Conservation (phyloP, 2,797 vertebrate species). For the Allochrocebus solatus region DNA sequence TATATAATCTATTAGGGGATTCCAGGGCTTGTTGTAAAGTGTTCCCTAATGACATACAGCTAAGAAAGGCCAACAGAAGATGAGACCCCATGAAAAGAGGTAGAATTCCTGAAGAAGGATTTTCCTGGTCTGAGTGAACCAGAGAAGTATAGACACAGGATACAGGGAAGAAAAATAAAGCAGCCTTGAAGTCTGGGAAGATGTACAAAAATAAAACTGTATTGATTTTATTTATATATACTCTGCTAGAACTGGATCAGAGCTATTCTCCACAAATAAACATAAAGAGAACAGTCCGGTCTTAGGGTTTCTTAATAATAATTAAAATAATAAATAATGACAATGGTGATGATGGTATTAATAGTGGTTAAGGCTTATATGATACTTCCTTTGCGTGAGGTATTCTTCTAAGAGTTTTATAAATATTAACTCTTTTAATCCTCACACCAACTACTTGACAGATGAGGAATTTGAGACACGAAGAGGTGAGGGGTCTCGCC, state of each 20-base stretch:
- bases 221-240: background rate
- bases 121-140: background rate
- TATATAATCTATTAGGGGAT: background rate
- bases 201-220: background rate
- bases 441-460: background rate
- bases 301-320: background rate
- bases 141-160: background rate
- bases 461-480: background rate
- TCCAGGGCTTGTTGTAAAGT: background rate
- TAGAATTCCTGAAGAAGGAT: background rate
- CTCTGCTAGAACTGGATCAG: background rate
- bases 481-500: background rate
- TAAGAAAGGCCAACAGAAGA: background rate
- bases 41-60: background rate
- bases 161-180: background rate
- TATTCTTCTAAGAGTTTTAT: background rate
- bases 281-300: background rate
- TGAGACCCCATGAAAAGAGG: background rate
- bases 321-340: conserved; percentile 4
- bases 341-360: background rate
- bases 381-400: background rate
- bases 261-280: background rate
- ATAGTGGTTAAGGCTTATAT: background rate
- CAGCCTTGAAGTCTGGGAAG: background rate
- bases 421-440: background rate